Base-by-base conservation (phyloP, 1,140 invertebrate genomes). In the Drosophila ironensis region DNA sequence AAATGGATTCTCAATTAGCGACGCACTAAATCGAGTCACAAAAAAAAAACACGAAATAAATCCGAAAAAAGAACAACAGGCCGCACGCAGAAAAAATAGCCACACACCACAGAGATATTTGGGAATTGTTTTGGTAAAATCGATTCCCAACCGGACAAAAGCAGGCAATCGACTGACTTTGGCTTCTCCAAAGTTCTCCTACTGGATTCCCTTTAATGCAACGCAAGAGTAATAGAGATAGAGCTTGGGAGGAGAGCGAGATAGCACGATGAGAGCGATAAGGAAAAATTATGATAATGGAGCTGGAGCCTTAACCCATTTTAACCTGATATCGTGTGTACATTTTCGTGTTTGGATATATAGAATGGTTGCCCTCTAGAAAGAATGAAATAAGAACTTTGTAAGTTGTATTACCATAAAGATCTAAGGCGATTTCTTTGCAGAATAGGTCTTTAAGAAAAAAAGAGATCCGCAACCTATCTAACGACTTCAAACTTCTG, bases 1-100 rank as follows among this genome's bases (percentile, higher is more conserved):
- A 56, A 73, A 77, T 84, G 63, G 78, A 66, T 73, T 57, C 35
- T 51, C 68, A 71, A 82, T 86, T 84, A 76, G 77, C 68, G 33
- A 33, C 33, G 42, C 44, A 61, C 52, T 53, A 72, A 73, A 73
- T 35, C 11, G 47, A 33, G 9, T 14, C 11, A 8, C 8, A 12
- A 40, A 28, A 20, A 35, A 12, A 40, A 14, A 25, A 28, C n/a
- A 14, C 2, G 16, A 48, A 41, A 51, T 33, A 33, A 11, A 47
- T 35, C 1, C 12, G 12, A 47, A 45, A 35, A 12, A 16, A 35
- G 3, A 16, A 37, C 14, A 37, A 37, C 6, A 0, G 16, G 5
- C 5, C 20, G 20, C 2, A 17, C 12, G 6, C 11, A 3, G 14
- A 16, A 16, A 1, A 14, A 16, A 9, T 48, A n/a, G n/a, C n/a